A percentile compares a stretch with the other conserved stretches of the same genome.
Evolutionary conservation across 2,113 vertebrate species (phyloP).

Genomic region (Eonycteris spelaea): DNA sequence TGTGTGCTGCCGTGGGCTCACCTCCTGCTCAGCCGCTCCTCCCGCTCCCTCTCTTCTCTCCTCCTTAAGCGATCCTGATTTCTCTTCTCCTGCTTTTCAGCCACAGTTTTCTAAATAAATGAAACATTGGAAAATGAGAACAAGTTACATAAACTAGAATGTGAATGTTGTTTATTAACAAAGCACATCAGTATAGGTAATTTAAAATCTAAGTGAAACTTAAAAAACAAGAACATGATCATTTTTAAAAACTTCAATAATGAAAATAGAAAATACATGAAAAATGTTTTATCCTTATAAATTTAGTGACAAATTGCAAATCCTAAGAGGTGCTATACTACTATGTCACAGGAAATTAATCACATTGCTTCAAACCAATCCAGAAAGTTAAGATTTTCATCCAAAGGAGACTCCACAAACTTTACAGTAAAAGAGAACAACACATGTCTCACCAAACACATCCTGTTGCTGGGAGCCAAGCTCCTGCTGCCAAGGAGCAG

Average conservation of each 20-base stretch:
- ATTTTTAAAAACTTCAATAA: neutral
- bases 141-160: neutral
- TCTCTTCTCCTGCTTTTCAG: conserved; percentile 96
- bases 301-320: neutral
- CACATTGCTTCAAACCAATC: neutral
- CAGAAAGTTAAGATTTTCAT: neutral
- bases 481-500: neutral
- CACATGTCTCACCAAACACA: neutral
- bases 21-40: conserved; percentile 89
- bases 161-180: neutral
- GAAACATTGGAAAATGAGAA: neutral
- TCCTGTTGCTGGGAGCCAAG: neutral
- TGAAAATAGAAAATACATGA: neutral
- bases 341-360: neutral
- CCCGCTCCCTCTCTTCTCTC: conserved; percentile 96
- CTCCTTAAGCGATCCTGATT: conserved; percentile 96
- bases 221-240: neutral
- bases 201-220: neutral
- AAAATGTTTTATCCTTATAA: neutral
- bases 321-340: neutral
- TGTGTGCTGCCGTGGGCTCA: conserved; percentile 18
- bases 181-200: neutral
- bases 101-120: conserved; percentile 92
- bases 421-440: neutral
- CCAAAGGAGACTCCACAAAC: neutral